A percentile compares a stretch with the other conserved stretches of the same genome.
Conservation (phyloP, 1,140 invertebrate genomes). For the Tetramorium simillimum region DNA sequence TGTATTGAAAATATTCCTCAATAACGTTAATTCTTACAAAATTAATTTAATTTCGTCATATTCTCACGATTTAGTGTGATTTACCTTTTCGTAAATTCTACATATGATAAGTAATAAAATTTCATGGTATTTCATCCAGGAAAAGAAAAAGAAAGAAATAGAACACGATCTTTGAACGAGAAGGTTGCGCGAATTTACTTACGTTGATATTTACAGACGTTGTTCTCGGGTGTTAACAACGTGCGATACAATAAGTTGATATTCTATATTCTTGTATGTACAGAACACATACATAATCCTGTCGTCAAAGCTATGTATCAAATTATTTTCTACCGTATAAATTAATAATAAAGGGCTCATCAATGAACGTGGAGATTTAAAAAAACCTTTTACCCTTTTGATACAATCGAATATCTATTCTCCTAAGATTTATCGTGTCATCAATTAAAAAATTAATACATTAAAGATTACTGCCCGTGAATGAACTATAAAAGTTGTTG, state of each 20-base stretch:
- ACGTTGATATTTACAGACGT: conserved; percentile 11
- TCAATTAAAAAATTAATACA: too few relatives aligned
- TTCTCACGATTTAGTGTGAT: not conserved
- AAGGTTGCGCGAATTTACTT: conserved; percentile 55
- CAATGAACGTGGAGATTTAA: not conserved
- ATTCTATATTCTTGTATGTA: not conserved
- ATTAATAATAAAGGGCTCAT: not conserved
- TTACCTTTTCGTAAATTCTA: not conserved
- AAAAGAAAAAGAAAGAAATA: conserved; percentile 12
- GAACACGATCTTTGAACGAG: conserved; percentile 43
- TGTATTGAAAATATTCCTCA: not conserved
- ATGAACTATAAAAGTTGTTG: not conserved
- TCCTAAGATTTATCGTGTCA: too few relatives aligned
- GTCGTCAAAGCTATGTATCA: not conserved
- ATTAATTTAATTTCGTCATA: not conserved
- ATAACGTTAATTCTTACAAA: not conserved
- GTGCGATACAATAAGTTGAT: not conserved
- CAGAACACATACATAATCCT: not conserved
- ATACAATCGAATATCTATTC: not conserved
- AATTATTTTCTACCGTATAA: not conserved
- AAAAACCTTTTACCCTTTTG: not conserved
- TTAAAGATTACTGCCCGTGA: not conserved
- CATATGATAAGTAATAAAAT: conserved; percentile 14
- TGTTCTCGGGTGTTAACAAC: conserved; percentile 1
- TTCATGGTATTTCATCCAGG: too few relatives aligned